Evolutionary conservation across 2,113 vertebrate species (phyloP), one percentile per base, ranked within the genome.

Genomic region (Hiodon tergisus): DNA sequence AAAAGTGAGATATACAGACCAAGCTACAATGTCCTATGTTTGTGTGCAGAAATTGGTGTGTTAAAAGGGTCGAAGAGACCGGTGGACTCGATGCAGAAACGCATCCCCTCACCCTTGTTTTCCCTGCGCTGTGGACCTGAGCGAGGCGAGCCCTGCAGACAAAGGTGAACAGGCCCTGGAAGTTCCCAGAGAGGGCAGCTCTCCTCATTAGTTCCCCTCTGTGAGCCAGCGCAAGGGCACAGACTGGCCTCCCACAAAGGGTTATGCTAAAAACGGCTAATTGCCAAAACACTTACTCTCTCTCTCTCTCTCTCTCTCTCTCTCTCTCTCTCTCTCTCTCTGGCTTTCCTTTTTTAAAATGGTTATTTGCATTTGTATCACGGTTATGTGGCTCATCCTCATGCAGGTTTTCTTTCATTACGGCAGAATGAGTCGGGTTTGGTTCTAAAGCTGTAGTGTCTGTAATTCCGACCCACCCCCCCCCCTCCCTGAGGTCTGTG

Each of bases 181-280:
- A 60, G 70, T 16, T 16, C 9, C 58, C 10, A 58, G 55, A 54
- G 13, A n/a, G 73, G 16, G 14, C 14, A 5, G 47, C 16, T 61
- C 11, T 4, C 10, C 73, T 68, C 68, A 57, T 76, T 71, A 76
- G n/a, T 16, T 11, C 52, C 17, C 68, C 16, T 60, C 59, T 63
- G 47, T 58, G 67, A 55, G 59, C 59, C 52, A 62, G 31, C 6
- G 54, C 47, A 69, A 76, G 66, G 57, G 14, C 66, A 54, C 11
- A 31, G 58, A 53, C 66, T 14, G 46, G 14, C 31, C 5, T 58
- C 3, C n/a, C 62, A 77, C 61, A 77, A 71, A 77, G 54, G 76
- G 72, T 72, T 72, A 72, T 72, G 76, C 61, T 72, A 67, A 72
- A 77, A 58, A 72, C 69, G 52, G 17, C 69, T 65, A 67, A 72